A percentile compares a stretch with the other conserved stretches of the same genome.
These are phyloP conservation scores for Vireo altiloquus DNA, from an alignment of 2,113 vertebrate genomes.

Conservation along the genomic window DNA sequence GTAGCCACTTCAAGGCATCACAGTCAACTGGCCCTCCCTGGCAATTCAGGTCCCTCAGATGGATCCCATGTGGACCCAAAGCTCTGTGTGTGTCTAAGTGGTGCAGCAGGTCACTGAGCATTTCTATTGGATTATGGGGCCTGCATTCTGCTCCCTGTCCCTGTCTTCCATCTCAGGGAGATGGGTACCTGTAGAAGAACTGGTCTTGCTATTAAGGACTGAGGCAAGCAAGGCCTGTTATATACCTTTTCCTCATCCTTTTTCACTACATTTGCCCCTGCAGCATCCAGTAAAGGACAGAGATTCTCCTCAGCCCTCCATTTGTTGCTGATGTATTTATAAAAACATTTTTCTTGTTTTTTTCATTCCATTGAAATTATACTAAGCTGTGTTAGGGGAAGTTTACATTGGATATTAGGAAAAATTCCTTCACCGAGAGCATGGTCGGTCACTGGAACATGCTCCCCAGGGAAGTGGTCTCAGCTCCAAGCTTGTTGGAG, in stretches of 20 bases:
- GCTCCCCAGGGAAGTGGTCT: background rate
- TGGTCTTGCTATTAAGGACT: background rate
- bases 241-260: background rate
- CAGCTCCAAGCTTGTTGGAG: background rate
- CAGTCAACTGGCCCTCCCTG: background rate
- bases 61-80: background rate
- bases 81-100: background rate
- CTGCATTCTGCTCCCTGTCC: background rate
- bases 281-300: background rate
- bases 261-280: background rate
- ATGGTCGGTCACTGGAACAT: background rate
- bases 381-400: background rate
- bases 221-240: background rate
- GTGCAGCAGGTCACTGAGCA: background rate
- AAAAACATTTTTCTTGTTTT: background rate
- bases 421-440: background rate
- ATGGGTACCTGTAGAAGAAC: background rate
- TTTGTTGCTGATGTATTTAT: background rate
- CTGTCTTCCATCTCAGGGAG: background rate
- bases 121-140: background rate
- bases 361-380: background rate
- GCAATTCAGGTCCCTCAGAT: background rate
- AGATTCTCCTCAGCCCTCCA: background rate
- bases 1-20: no score
- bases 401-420: background rate